Evolutionary conservation across 2,797 vertebrate species (phyloP).

Genomic region (Phrynocephalus vlangalii): DNA sequence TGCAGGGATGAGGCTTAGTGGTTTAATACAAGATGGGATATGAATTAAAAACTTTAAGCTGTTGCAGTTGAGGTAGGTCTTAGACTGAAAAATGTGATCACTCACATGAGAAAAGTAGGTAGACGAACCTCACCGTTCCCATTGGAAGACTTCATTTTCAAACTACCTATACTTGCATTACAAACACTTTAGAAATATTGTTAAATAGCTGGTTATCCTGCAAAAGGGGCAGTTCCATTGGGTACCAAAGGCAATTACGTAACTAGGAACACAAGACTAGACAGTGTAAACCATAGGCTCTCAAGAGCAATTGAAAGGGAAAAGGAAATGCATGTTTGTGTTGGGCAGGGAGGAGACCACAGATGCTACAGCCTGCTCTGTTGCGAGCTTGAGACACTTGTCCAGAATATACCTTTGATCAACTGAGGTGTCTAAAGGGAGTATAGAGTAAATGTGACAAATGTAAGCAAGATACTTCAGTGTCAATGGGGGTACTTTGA

Average conservation of each 20-base stretch:
- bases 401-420: neutral
- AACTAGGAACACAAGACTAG: slow-evolving; percentile 20
- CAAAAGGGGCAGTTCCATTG: slow-evolving; percentile 4
- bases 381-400: neutral
- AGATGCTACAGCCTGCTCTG: neutral
- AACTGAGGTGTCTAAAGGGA: neutral
- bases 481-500: no score
- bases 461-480: neutral
- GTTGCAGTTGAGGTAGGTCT: neutral
- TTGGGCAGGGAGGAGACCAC: neutral
- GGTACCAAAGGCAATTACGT: slow-evolving; percentile 29
- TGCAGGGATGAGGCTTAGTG: neutral
- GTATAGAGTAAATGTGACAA: neutral
- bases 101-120: neutral
- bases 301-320: neutral
- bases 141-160: neutral
- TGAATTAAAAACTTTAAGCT: slow-evolving; percentile 1
- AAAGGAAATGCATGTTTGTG: fast-evolving
- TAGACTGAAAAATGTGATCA: neutral
- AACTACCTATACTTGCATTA: neutral
- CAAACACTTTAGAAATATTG: slow-evolving; percentile 17
- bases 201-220: slow-evolving; percentile 20
- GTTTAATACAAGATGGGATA: fast-evolving
- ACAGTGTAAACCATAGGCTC: slow-evolving; percentile 14
- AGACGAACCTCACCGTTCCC: neutral